These are phyloP conservation scores for Mycetomoellerius zeteki DNA, from an alignment of 1,140 invertebrate species.

Conservation along the genomic window DNA sequence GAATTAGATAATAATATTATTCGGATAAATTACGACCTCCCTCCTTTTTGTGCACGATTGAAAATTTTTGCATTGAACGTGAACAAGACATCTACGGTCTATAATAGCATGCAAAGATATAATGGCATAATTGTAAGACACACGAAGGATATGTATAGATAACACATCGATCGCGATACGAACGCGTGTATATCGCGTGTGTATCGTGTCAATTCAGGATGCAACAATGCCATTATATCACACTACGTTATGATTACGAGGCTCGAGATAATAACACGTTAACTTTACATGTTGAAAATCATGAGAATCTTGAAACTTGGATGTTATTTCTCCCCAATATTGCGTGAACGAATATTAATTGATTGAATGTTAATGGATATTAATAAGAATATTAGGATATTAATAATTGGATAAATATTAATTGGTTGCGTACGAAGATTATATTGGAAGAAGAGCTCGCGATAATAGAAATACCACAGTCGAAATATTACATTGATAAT, in stretches of 20 bases:
- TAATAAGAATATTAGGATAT: constrained; percentile 46
- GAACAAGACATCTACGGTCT: background rate
- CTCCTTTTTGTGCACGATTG: background rate
- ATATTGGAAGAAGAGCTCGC: constrained; percentile 22
- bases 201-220: background rate
- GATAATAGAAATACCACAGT: background rate
- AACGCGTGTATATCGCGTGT: constrained; percentile 27
- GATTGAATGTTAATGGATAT: constrained; percentile 33
- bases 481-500: constrained; percentile 20
- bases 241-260: constrained; percentile 19
- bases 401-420: constrained; percentile 40
- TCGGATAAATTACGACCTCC: background rate
- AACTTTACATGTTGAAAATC: constrained; percentile 11
- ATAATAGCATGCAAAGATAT: background rate
- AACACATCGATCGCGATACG: background rate
- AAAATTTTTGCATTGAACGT: background rate
- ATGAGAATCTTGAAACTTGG: constrained; percentile 9
- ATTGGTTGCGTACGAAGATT: constrained; percentile 18
- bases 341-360: constrained; percentile 16
- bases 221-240: constrained; percentile 14
- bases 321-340: constrained; percentile 12
- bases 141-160: background rate
- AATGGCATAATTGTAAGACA: background rate
- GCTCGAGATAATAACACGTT: constrained; percentile 12
- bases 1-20: background rate